These are phyloP conservation scores for Lamprologus speciosus DNA, from an alignment of 2,113 vertebrate genomes.

Conservation along the genomic window DNA sequence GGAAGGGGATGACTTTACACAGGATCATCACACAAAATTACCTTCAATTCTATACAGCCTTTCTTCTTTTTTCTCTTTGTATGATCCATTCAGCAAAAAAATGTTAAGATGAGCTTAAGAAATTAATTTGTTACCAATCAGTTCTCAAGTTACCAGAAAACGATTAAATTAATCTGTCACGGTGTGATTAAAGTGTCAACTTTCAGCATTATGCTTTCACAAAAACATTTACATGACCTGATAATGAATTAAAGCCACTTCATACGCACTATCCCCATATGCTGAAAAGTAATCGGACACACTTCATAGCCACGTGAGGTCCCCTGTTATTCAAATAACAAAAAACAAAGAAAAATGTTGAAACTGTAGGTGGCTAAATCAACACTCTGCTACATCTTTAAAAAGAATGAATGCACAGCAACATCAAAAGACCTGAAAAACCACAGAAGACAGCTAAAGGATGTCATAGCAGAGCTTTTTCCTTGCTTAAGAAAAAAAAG, in stretches of 20 bases:
- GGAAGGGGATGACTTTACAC: no score
- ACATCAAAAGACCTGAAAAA: background rate
- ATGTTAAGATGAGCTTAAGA: background rate
- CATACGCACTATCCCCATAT: rapidly evolving
- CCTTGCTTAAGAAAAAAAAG: background rate
- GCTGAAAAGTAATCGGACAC: background rate
- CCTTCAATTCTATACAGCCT: rapidly evolving
- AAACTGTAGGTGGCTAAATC: background rate
- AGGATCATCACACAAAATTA: background rate
- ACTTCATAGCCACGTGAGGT: rapidly evolving
- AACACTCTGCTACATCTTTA: background rate
- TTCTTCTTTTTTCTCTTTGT: background rate
- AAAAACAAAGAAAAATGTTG: background rate
- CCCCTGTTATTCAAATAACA: background rate
- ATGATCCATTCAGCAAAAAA: background rate
- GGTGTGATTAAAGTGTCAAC: background rate
- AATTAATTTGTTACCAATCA: background rate
- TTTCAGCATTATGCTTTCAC: background rate
- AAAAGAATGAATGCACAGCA: background rate
- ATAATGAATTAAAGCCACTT: background rate
- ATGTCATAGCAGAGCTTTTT: rapidly evolving
- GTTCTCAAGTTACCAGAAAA: background rate
- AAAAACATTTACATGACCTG: background rate
- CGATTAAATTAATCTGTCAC: rapidly evolving
- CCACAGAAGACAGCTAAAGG: background rate